Base-by-base conservation (phyloP, 2,113 vertebrate genomes). In the Pyrgilauda ruficollis region DNA sequence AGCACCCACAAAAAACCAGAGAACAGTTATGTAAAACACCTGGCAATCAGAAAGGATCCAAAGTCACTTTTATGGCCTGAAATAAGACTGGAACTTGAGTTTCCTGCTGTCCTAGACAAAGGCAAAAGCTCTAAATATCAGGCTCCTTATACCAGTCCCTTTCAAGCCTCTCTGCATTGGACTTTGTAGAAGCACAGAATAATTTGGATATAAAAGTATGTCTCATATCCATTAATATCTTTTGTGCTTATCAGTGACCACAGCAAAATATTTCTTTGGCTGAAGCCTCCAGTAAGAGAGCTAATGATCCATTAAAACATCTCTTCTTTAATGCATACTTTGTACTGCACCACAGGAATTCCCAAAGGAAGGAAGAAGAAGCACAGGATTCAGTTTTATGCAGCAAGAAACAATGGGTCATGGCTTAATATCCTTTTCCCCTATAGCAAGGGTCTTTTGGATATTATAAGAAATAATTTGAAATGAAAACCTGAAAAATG, bases 331-430 rank as follows among this genome's bases (percentile, higher is more conserved):
- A 76, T 62, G 39, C 16, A 63, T 73, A 39, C 41, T 90, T 50
- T 63, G 50, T 59, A 70, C 77, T 83, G 39, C 35, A 74, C 35
- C 44, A 77, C 43, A 90, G 41, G 62, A 91, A 93, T 88, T 95
- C 88, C 64, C 76, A 63, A 52, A 88, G 33, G 75, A 93, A 39
- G 17, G 35, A 53, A 13, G 15, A 88, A 90, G 68, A 58, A 86
- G 20, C 15, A 67, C 9, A 88, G 75, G 79, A 83, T 95, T 93
- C 90, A 92, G 67, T 80, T 94, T 88, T 90, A 90, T 66, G 46
- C 30, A 77, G 30, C 31, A 33, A 88, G 59, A 67, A 85, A 89
- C 70, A 76, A 74, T 59, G 53, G 78, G 31, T 67, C 24, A 47
- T 30, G 44, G 44, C 88, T 86, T 81, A 63, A 81, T 93, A 94